phyloP scores from a whole-genome alignment of 2,888 invertebrate species.

The Amaurobius ferox region DNA sequence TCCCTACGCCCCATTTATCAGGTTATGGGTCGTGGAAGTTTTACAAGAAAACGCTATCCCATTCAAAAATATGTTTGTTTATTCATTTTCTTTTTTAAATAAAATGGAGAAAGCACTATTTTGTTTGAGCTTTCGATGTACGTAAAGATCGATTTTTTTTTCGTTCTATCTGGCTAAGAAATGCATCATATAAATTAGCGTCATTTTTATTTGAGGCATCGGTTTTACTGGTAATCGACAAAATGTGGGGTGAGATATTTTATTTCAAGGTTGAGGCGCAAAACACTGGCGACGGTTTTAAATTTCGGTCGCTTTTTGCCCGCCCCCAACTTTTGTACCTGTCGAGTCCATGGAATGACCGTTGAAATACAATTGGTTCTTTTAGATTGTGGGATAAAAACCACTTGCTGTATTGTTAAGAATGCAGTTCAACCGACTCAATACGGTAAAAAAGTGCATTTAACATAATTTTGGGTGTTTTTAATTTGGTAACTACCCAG shows the following conservation, averaged over 20 bases:
- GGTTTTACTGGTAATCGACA: conserved; percentile 21
- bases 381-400: neutral
- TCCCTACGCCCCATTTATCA: conserved; percentile 64
- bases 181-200: conserved; percentile 60
- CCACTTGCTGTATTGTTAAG: too few species aligned
- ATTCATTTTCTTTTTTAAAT: conserved; percentile 45
- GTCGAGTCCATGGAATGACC: neutral
- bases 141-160: conserved; percentile 6
- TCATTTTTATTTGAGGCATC: conserved; percentile 25
- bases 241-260: neutral
- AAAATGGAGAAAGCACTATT: conserved; percentile 5
- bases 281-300: neutral
- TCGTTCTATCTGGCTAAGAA: conserved; percentile 3
- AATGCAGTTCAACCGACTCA: too few species aligned
- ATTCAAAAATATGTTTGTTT: conserved; percentile 56
- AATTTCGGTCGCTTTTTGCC: neutral
- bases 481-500: too few species aligned
- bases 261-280: neutral
- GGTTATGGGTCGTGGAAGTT: conserved; percentile 51
- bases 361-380: neutral
- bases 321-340: neutral
- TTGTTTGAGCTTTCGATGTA: conserved; percentile 15
- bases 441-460: too few species aligned
- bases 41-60: conserved; percentile 47
- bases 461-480: too few species aligned